Evolutionary conservation across 2,113 vertebrate genomes (phyloP), one percentile per base, ranked within the genome.

Genomic region (Callithrix jacchus): DNA sequence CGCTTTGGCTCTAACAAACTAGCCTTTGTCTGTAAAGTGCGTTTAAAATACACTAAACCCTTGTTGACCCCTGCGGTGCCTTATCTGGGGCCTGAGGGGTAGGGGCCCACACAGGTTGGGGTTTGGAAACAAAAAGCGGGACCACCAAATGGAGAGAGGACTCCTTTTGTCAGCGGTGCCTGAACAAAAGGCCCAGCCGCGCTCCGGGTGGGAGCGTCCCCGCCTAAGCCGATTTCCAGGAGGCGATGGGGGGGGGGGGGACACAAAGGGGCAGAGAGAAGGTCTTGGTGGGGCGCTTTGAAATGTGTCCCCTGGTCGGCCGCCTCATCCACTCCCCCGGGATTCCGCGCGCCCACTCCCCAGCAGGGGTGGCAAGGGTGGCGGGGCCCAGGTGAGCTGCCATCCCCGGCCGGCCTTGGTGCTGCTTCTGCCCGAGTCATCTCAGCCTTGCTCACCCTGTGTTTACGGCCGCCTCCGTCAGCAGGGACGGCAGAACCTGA

Each of bases 1-100:
- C 21, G 25, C 1, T 68, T 54, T 32, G 89, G 77, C 45, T 61
- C 61, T 49, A 58, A 95, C 52, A 89, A 96, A 95, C 87, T 79
- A 45, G 71, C 64, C 85, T 97, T 97, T 98, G 96, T 98, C 90
- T 95, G 42, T 45, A 3, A 35, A 77, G 73, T 68, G 84, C 58
- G 32, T 85, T 92, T 88, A 79, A 91, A 91, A 94, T 27, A 37
- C 91, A 6, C 86, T 79, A 81, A 86, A 56, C 54, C 85, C 85
- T 68, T 14, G 76, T 83, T 95, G 87, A 84, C 94, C 80, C 87
- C 82, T 77, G 88, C 71, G 0, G 93, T 45, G 88, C 80, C 91
- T 94, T 74, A 84, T 94, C 88, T 68, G 93, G 30, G 40, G n/a
- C 86, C 79, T 23, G 37, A 32, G 47, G 61, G 30, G 58, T 40